Percentiles rank a stretch among this genome's conserved stretches.
These are phyloP conservation scores for Eciton burchellii DNA, from an alignment of 1,140 invertebrate genomes.

Conservation along the genomic window DNA sequence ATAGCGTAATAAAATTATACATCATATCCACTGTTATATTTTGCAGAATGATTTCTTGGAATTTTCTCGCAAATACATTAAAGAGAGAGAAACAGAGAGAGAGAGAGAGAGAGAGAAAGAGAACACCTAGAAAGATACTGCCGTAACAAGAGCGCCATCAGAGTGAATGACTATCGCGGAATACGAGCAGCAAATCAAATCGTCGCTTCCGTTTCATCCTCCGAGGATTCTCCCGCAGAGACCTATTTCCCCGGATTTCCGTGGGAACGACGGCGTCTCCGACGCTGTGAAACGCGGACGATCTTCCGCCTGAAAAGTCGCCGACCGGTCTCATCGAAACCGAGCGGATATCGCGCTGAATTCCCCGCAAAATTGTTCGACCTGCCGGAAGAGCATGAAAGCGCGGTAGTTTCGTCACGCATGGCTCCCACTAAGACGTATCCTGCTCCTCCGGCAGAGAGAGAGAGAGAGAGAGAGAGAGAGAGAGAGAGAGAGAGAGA, in stretches of 20 bases:
- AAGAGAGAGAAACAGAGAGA: no score
- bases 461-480: conserved; percentile 68
- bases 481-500: conserved; percentile 69
- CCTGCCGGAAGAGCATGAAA: conserved; percentile 26
- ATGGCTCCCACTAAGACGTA: conserved; percentile 61
- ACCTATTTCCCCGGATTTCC: not conserved
- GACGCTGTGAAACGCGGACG: not conserved
- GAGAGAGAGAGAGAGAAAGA: no score
- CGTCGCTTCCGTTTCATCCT: not conserved
- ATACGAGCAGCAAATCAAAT: conserved; percentile 5
- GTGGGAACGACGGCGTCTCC: not conserved
- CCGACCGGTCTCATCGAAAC: conserved; percentile 17
- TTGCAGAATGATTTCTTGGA: no score
- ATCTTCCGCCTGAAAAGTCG: not conserved
- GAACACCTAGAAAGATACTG: no score
- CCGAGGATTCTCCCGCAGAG: not conserved
- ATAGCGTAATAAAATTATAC: no score
- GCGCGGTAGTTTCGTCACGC: conserved; percentile 71
- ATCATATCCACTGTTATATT: no score
- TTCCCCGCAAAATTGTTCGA: conserved; percentile 36
- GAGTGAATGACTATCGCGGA: not conserved
- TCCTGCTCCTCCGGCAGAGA: conserved; percentile 62
- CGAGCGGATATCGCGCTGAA: conserved; percentile 5
- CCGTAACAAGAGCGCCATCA: not conserved
- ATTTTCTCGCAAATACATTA: no score